Conservation (phyloP, 92 coral and sea anemone species). For the Hydrozoanthus gracilis region DNA sequence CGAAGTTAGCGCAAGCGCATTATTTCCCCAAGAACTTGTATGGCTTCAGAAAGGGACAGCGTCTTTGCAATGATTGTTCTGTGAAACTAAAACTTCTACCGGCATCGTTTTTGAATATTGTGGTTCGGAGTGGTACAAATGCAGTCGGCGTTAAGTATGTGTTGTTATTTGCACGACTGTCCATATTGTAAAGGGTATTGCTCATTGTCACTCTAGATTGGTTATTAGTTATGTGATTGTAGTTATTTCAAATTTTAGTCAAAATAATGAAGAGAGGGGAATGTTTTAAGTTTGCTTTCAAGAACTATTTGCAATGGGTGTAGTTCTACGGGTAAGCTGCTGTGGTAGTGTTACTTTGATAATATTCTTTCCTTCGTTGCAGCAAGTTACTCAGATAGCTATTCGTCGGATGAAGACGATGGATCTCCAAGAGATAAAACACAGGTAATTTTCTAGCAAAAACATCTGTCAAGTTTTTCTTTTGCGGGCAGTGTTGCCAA, state of each 20-base stretch:
- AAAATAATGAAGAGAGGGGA: neutral
- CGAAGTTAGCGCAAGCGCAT: neutral
- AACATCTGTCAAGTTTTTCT: neutral
- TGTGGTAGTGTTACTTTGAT: constrained; percentile 34
- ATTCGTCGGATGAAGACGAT: constrained; percentile 98
- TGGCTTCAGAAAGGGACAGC: constrained; percentile 33
- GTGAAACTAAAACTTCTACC: constrained; percentile 24
- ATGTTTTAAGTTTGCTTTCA: neutral
- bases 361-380: constrained; percentile 38
- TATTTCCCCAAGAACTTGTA: neutral
- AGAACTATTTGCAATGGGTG: constrained; percentile 34
- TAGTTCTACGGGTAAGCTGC: constrained; percentile 1
- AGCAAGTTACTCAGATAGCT: constrained; percentile 99
- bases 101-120: constrained; percentile 14
- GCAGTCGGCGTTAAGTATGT: constrained; percentile 31
- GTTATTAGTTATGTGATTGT: neutral
- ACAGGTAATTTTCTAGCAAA: constrained; percentile 68
- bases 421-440: constrained; percentile 94
- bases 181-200: constrained; percentile 18
- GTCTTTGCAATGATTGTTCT: constrained; percentile 3
- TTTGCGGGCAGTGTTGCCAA: constrained; percentile 23
- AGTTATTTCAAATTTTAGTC: constrained; percentile 2
- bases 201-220: constrained; percentile 5
- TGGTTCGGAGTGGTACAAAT: constrained; percentile 31
- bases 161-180: neutral